Percentiles rank a stretch among this genome's conserved stretches.
phyloP scores from a whole-genome alignment of 1,140 invertebrate genomes.

The Orchesella cincta region DNA sequence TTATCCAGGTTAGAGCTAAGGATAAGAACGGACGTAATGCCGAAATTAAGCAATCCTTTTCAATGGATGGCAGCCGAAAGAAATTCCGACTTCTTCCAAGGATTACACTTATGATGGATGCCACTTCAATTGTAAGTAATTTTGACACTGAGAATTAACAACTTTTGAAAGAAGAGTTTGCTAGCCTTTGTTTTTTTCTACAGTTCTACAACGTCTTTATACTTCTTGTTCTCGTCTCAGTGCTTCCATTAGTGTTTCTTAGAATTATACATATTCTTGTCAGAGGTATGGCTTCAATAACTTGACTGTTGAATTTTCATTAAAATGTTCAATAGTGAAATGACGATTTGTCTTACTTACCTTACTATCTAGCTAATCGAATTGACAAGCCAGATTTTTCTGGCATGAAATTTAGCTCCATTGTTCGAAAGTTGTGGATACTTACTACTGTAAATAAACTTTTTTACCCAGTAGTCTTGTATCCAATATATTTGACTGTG shows the following conservation, averaged over 20 bases:
- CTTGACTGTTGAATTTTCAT: conserved; percentile 9
- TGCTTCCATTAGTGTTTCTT: conserved; percentile 67
- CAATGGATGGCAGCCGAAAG: conserved; percentile 70
- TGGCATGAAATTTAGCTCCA: conserved; percentile 60
- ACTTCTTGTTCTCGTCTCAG: conserved; percentile 63
- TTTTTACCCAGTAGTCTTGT: conserved; percentile 73
- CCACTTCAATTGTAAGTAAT: conserved; percentile 69
- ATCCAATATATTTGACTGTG: conserved; percentile 68
- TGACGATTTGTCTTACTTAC: background rate
- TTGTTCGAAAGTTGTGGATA: conserved; percentile 71
- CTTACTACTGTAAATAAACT: conserved; percentile 71
- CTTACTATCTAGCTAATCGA: conserved; percentile 59
- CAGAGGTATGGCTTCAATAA: conserved; percentile 57
- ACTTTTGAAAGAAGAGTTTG: background rate
- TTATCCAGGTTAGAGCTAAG: conserved; percentile 61
- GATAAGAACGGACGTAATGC: conserved; percentile 66
- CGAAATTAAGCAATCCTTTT: conserved; percentile 70
- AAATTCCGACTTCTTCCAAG: conserved; percentile 68
- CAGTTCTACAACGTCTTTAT: conserved; percentile 73
- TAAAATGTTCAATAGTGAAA: conserved; percentile 21
- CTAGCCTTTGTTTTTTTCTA: conserved; percentile 51
- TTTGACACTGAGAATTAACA: background rate
- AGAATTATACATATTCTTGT: conserved; percentile 62
- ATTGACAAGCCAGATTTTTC: conserved; percentile 61
- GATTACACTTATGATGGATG: conserved; percentile 73